Percentiles rank a stretch among this genome's conserved stretches.
Conservation (phyloP, 2,797 vertebrate species). For the Gymnothorax reevesii region DNA sequence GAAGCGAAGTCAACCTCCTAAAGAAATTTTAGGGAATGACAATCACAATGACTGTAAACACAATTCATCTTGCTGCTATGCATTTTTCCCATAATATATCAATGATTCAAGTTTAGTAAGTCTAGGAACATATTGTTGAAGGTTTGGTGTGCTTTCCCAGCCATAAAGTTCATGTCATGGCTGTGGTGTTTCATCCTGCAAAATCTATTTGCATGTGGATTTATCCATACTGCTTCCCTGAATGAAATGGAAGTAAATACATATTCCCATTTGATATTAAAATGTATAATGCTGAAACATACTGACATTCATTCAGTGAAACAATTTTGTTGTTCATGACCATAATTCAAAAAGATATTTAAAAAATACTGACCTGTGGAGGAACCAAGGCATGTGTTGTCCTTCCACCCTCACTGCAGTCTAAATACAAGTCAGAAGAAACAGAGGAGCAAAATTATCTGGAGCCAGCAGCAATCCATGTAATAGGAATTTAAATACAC, state of each 20-base stretch:
- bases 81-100: background rate
- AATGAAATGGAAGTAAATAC: background rate
- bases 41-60: background rate
- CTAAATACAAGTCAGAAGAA: constrained; percentile 69
- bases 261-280: constrained; percentile 3
- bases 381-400: constrained; percentile 65
- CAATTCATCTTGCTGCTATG: background rate
- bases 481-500: constrained; percentile 50
- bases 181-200: background rate
- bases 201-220: background rate
- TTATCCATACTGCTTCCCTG: background rate
- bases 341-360: constrained; percentile 66
- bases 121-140: constrained; percentile 8
- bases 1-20: background rate
- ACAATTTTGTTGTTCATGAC: constrained; percentile 17
- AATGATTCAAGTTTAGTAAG: background rate
- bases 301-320: constrained; percentile 50
- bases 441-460: constrained; percentile 75
- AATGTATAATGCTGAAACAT: constrained; percentile 12
- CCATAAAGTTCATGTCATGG: background rate
- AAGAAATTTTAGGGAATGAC: background rate
- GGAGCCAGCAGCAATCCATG: constrained; percentile 74
- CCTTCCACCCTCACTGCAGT: constrained; percentile 65
- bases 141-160: constrained; percentile 24
- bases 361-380: constrained; percentile 65